Evolutionary conservation across 2,797 vertebrate genomes (phyloP).

Genomic region (Sebastiscus albofasciatus): DNA sequence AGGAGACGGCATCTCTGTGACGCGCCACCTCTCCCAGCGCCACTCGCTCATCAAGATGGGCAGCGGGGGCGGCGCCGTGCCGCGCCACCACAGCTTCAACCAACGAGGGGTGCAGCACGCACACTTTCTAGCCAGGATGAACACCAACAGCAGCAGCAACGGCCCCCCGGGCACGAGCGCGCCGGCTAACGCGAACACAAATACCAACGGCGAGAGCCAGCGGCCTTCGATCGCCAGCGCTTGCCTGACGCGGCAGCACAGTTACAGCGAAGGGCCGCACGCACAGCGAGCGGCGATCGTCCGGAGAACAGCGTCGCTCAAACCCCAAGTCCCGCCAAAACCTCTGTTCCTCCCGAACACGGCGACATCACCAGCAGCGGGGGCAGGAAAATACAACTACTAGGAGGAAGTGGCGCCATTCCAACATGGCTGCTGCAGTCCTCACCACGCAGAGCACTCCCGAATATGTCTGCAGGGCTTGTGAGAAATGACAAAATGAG

Average conservation of each 20-base stretch:
- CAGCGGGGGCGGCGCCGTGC: conserved; percentile 59
- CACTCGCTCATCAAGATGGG: conserved; percentile 82
- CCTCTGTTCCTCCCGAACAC: conserved; percentile 75
- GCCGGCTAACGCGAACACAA: accelerated
- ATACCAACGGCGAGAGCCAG: conserved; percentile 11
- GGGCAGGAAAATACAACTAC: conserved; percentile 77
- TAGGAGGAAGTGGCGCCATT: conserved; percentile 25
- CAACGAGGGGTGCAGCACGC: conserved; percentile 56
- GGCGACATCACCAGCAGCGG: conserved; percentile 55
- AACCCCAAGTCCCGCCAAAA: conserved; percentile 81
- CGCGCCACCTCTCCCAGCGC: conserved; percentile 68
- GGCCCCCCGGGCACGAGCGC: background rate
- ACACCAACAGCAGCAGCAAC: conserved; percentile 75
- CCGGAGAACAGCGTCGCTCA: conserved; percentile 82
- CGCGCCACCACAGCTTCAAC: conserved; percentile 82
- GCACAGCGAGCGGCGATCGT: conserved; percentile 70
- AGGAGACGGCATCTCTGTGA: conserved; percentile 26
- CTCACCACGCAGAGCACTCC: background rate
- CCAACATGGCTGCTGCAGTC: conserved; percentile 1
- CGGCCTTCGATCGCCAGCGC: conserved; percentile 29
- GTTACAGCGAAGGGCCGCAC: conserved; percentile 79
- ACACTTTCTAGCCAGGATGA: conserved; percentile 83
- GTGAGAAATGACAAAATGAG: conserved; percentile 6
- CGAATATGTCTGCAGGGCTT: background rate
- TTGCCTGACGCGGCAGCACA: conserved; percentile 85